These are phyloP conservation scores for Trypoxylon attenuatum DNA, from an alignment of 2,888 invertebrate genomes.

Conservation along the genomic window DNA sequence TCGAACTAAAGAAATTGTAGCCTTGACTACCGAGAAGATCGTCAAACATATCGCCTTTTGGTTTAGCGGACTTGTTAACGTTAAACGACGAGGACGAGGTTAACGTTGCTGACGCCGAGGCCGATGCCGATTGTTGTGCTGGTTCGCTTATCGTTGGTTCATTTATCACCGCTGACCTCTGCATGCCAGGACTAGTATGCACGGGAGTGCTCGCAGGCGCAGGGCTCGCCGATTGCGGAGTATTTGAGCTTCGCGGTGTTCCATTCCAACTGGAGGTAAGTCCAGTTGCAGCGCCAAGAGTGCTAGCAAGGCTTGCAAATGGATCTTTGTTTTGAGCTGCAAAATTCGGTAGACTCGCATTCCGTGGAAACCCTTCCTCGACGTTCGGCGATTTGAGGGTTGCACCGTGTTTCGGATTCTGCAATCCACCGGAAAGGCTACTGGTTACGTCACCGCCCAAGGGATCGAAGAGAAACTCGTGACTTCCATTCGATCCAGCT, in stretches of 20 bases:
- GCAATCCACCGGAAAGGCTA: slow-evolving; percentile 69
- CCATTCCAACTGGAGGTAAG: slow-evolving; percentile 72
- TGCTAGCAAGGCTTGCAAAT: slow-evolving; percentile 81
- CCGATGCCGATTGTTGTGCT: slow-evolving; percentile 51
- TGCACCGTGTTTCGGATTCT: slow-evolving; percentile 51
- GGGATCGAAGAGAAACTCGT: slow-evolving; percentile 69
- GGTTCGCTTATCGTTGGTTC: slow-evolving; percentile 46
- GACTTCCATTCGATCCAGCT: no score
- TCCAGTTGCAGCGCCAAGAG: slow-evolving; percentile 67
- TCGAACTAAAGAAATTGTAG: slow-evolving; percentile 81
- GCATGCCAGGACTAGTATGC: slow-evolving; percentile 73
- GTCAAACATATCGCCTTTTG: slow-evolving; percentile 86
- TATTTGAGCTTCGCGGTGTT: slow-evolving; percentile 71
- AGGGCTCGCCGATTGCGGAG: slow-evolving; percentile 71
- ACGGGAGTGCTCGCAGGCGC: slow-evolving; percentile 74
- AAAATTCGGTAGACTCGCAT: slow-evolving; percentile 76
- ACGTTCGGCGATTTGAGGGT: slow-evolving; percentile 34
- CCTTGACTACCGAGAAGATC: slow-evolving; percentile 94
- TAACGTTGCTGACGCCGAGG: no score
- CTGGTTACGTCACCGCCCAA: slow-evolving; percentile 49
- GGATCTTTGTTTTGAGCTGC: slow-evolving; percentile 79
- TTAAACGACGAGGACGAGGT: no score
- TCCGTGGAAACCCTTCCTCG: slow-evolving; percentile 72
- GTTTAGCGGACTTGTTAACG: slow-evolving; percentile 64
- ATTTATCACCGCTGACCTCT: slow-evolving; percentile 62